These are phyloP conservation scores for Lepilemur septentrionalis DNA, from an alignment of 2,797 vertebrate species.

Conservation along the genomic window DNA sequence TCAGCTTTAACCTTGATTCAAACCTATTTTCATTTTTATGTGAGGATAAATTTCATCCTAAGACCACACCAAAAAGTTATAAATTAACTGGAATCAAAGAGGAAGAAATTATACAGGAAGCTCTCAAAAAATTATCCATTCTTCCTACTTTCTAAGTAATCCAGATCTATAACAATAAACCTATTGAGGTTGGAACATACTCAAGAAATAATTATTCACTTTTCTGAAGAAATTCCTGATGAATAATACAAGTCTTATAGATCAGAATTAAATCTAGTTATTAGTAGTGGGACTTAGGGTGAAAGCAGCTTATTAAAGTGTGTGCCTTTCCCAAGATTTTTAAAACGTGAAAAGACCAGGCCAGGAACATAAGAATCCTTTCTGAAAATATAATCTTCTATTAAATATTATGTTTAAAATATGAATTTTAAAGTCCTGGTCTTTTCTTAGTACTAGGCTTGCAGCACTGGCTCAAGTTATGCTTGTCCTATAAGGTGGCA, in stretches of 20 bases:
- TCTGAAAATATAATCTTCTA: not conserved
- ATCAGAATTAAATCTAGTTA: not conserved
- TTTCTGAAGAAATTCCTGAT: not conserved
- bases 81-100: conserved; percentile 20
- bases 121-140: not conserved
- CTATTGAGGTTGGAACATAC: not conserved
- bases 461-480: not conserved
- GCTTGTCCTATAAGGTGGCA: not conserved
- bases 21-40: conserved; percentile 38
- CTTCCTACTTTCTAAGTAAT: not conserved
- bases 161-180: not conserved
- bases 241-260: not conserved
- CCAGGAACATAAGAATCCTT: not conserved
- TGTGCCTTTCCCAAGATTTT: not conserved
- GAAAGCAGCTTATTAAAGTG: not conserved
- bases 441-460: not conserved
- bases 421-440: not conserved
- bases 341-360: not conserved
- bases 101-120: not conserved
- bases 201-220: not conserved
- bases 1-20: not conserved
- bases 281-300: not conserved
- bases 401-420: not conserved
- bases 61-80: not conserved
- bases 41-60: not conserved